Evolutionary conservation across 2,888 invertebrate genomes (phyloP).

Genomic region (Odontothrips loti): DNA sequence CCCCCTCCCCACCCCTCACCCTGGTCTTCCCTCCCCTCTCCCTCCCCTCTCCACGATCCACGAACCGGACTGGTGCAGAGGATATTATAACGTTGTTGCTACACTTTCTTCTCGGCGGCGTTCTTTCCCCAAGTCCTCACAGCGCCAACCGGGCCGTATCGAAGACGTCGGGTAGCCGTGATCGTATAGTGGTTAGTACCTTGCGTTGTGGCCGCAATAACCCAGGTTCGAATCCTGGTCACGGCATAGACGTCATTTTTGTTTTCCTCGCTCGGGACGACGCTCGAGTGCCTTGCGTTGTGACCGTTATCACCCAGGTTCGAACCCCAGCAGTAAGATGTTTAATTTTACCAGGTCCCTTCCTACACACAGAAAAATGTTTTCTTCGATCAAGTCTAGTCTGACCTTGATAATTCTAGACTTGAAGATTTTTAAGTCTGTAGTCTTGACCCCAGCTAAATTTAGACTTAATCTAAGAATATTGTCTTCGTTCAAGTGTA

Average conservation of each 20-base stretch:
- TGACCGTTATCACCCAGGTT: too few species aligned
- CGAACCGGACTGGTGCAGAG: background rate
- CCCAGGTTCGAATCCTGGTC: slow-evolving; percentile 73
- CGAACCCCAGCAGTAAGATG: too few species aligned
- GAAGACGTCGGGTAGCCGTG: slow-evolving; percentile 52
- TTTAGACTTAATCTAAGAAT: too few species aligned
- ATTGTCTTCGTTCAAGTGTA: too few species aligned
- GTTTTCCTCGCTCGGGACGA: background rate
- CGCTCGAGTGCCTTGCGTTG: background rate
- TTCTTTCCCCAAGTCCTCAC: background rate
- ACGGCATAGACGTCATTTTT: slow-evolving; percentile 49
- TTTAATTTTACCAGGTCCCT: too few species aligned
- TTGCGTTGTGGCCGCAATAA: slow-evolving; percentile 74
- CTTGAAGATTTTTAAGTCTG: too few species aligned
- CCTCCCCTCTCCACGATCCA: background rate
- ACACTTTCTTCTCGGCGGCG: background rate
- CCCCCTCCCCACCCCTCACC: background rate
- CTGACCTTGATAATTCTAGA: too few species aligned
- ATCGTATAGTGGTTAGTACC: slow-evolving; percentile 72
- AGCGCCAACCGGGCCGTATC: background rate
- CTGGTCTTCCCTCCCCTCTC: background rate
- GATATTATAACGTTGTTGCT: background rate
- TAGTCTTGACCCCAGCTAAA: too few species aligned
- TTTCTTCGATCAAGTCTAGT: too few species aligned
- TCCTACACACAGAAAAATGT: too few species aligned